Base-by-base conservation (phyloP, 1,140 invertebrate genomes). In the Lethocerus indicus region DNA sequence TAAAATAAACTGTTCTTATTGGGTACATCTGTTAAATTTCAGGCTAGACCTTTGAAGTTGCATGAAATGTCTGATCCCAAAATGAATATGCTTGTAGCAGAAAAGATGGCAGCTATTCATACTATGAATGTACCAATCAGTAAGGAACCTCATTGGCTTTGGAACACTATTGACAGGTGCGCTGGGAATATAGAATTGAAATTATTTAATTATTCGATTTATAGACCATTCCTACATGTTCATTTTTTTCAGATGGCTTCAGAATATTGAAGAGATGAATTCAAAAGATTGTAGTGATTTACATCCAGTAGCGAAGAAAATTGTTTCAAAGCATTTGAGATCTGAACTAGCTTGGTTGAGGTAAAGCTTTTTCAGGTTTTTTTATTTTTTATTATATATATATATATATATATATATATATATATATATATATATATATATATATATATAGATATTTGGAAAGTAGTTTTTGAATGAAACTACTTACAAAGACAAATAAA, bases 121-220 rank as follows among this genome's bases (percentile, higher is more conserved):
- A 73, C 68, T 14, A 79, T 97, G 68, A 83, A 93, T 63, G 86
- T 96, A 54, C 93, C 93, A 0, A 78, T 96, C 51, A 88, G 81
- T 48, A 96, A 96, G 67, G 87, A 94, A 57, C 88, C 91, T 2
- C 78, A 79, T 24, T 96, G 89, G 88, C 64, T 97, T 0, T 93
- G 87, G 82, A 83, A 89, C 54, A 91, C 83, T 1, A 84, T 92
- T 69, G 64, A 71, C 12, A 79, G 80, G 54, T 86, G 80, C n/a
- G 29, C 24, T 9, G 1, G 12, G 3, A 42, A 21, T 32, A 32
- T 32, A 32, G 29, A 32, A 12, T 9, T 32, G 29, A 12, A 32
- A 32, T 32, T 32, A 32, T 32, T 12, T 12, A 45, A 45, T 45
- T 45, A 9, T 47, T 3, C n/a, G 40, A 47, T 47, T 29, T 45